A percentile compares a stretch with the other conserved stretches of the same genome.
These are phyloP conservation scores for Sebastes reedi DNA, from an alignment of 2,797 vertebrate species.

Conservation along the genomic window DNA sequence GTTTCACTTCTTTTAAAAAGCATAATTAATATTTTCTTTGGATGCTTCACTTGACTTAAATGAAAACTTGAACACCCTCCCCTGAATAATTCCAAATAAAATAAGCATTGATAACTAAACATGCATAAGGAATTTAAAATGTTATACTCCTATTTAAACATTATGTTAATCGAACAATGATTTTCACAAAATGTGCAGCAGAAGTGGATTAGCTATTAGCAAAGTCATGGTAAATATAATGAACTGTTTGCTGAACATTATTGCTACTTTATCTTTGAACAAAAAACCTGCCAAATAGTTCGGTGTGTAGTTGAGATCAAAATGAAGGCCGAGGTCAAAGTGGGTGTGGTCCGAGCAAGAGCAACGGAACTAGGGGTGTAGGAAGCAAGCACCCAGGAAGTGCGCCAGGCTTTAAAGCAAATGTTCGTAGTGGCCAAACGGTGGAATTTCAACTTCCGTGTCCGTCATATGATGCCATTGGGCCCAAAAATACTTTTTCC, in stretches of 20 bases:
- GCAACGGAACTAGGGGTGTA: too few relatives aligned
- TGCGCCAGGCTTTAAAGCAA: rapidly evolving
- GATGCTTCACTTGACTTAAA: neutral
- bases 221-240: neutral
- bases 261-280: neutral
- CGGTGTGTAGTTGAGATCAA: too few relatives aligned
- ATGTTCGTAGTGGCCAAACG: too few relatives aligned
- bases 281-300: neutral
- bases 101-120: neutral
- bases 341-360: too few relatives aligned
- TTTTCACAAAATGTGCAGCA: neutral
- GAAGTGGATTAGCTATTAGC: neutral
- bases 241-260: neutral
- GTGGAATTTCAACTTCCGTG: too few relatives aligned
- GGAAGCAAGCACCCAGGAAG: too few relatives aligned
- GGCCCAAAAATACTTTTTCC: too few relatives aligned
- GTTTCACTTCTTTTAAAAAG: neutral
- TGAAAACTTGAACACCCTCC: neutral
- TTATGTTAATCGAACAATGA: neutral
- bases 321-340: too few relatives aligned
- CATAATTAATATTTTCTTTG: neutral
- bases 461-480: rapidly evolving
- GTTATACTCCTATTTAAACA: neutral
- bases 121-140: neutral
- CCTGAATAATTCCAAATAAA: neutral